A percentile compares a stretch with the other conserved stretches of the same genome.
phyloP scores from a whole-genome alignment of 2,888 invertebrate genomes.

The Cryptus viduatorius region DNA sequence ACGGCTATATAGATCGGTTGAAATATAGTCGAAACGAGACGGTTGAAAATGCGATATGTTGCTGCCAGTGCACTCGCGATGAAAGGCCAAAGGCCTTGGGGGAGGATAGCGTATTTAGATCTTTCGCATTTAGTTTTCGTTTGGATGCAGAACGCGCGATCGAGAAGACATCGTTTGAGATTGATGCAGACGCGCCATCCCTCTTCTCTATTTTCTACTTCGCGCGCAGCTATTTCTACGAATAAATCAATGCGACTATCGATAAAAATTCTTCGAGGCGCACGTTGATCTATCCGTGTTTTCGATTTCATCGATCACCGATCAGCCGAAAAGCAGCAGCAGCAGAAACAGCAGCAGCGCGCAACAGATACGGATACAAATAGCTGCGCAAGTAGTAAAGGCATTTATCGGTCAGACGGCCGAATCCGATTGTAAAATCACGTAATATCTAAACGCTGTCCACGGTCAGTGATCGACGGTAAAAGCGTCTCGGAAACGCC shows the following conservation, averaged over 20 bases:
- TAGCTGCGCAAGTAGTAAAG: conserved; percentile 37
- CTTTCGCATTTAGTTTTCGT: neutral
- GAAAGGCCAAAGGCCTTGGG: conserved; percentile 79
- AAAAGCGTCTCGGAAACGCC: neutral
- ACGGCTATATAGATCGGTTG: conserved; percentile 1
- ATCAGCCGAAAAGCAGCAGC: neutral
- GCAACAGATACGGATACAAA: neutral
- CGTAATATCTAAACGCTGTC: neutral
- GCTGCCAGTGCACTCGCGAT: conserved; percentile 70
- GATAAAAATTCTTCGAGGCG: neutral
- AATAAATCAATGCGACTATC: neutral
- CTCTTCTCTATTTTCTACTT: conserved; percentile 8
- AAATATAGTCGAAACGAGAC: conserved; percentile 11
- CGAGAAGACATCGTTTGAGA: neutral
- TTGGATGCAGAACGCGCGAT: neutral
- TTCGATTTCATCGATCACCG: neutral
- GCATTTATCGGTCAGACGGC: conserved; percentile 41
- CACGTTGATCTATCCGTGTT: neutral
- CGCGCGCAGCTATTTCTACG: neutral
- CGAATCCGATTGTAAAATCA: conserved; percentile 1
- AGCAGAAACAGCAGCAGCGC: neutral
- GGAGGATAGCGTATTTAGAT: conserved; percentile 65
- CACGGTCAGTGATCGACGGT: conserved; percentile 40
- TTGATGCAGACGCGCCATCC: conserved; percentile 36
- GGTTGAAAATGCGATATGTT: conserved; percentile 10